Base-by-base conservation (phyloP, 2,113 vertebrate genomes). In the Guaruba guarouba region DNA sequence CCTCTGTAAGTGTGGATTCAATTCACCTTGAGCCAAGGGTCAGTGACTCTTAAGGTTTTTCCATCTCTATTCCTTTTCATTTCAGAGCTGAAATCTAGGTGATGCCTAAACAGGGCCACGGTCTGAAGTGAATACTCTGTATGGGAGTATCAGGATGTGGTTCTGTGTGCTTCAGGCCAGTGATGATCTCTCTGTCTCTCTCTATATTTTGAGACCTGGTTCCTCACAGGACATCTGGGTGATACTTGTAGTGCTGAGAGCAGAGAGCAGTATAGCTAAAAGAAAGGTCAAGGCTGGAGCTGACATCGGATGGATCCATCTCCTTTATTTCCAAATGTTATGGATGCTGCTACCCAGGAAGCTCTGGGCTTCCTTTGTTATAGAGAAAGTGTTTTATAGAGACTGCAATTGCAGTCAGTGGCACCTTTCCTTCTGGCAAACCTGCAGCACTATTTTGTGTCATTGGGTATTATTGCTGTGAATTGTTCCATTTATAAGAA, bases 31-130 rank as follows among this genome's bases (percentile, higher is more conserved):
- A 64, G 81, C 69, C 46, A 8, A 39, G 33, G 86, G 83, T 35
- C 62, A n/a, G 39, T 2, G 25, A 13, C 25, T 52, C 44, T 27
- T 11, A 0, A 71, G 55, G 24, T 14, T 84, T 54, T 69, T 39
- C 79, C 11, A 7, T 23, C 57, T 18, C 44, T n/a, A 0, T 7
- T 85, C 33, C 23, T 43, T 2, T 9, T 25, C 2, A 1, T n/a
- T 66, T 51, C 14, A 68, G 48, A 73, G 43, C 12, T 41, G 73
- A n/a, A 73, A 43, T 1, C 25, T 35, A 35, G 54, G 61, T 14
- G 78, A 6, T 35, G 63, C 18, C 25, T 22, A 1, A 33, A 25
- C 7, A 35, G 46, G 27, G 28, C 13, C 5, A 0, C 1, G 69
- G 64, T 1, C 20, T 9, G 54, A 18, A 64, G 41, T 0, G 2